Evolutionary conservation across 1,140 invertebrate species (phyloP), one percentile per base, ranked within the genome.

Genomic region (Orius laevigatus): DNA sequence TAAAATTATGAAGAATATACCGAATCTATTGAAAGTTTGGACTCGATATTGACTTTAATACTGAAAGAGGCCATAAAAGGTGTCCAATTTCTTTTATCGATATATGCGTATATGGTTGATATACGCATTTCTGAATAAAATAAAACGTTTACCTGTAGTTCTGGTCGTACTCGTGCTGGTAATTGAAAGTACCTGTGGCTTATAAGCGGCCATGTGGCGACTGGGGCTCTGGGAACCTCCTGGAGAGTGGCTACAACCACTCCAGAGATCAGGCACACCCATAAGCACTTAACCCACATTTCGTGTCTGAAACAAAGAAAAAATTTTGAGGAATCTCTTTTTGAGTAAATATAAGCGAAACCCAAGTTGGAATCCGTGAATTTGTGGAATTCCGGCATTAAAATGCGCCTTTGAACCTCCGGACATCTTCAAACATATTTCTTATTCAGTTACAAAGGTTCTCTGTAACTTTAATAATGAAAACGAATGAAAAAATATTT

Each of bases 241-340:
- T 45, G 43, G 15, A 45, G 19, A 12, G 43, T 31, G 25, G 43
- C 43, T 15, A 45, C 43, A n/a, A 45, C 43, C n/a, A 31, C 25
- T 31, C 43, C 43, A 16, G 43, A 11, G 43, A 45, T 31, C 19
- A 45, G 43, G 43, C 43, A 45, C 6, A 45, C 43, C 43, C 43
- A 45, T 9, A 45, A 31, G 32, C 32, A 45, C 15, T 45, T 45
- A 11, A 45, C 43, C 43, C 43, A 45, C 43, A 45, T 45, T 31
- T n/a, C 43, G 6, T 19, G 32, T 31, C 43, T 45, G 43, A 8
- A 25, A 25, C 3, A 25, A 25, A 25, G 8, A 25, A 25, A 8
- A 25, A 25, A 25, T 4, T 25, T 25, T 25, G 8, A 25, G 25
- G 25, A 25, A 25, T 25, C 25, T 25, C 25, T 25, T 25, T 25